Conservation (phyloP, 2,797 vertebrate genomes). For the Anableps anableps region DNA sequence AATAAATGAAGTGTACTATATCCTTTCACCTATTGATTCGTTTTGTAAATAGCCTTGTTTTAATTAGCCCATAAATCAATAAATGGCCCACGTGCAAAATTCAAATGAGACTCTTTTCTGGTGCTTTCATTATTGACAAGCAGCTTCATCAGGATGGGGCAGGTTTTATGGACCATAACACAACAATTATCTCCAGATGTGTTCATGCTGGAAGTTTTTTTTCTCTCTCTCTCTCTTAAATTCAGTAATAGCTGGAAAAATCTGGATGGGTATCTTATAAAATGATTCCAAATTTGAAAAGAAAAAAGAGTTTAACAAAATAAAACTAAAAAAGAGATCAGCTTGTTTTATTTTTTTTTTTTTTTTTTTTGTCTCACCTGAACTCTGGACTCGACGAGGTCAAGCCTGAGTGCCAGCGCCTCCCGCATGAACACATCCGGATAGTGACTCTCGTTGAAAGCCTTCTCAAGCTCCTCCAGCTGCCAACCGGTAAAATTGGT, state of each 20-base stretch:
- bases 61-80: slow-evolving; percentile 78
- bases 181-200: slow-evolving; percentile 11
- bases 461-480: slow-evolving; percentile 97
- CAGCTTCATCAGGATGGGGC: slow-evolving; percentile 33
- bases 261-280: not conserved
- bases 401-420: slow-evolving; percentile 94
- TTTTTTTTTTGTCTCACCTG: slow-evolving; percentile 88
- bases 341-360: too few species aligned
- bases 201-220: not conserved
- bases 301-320: not conserved
- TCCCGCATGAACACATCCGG: slow-evolving; percentile 99
- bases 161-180: slow-evolving; percentile 22
- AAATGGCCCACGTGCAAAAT: slow-evolving; percentile 70
- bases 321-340: not conserved
- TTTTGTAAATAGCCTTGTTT: slow-evolving; percentile 64
- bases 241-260: not conserved
- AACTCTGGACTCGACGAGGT: slow-evolving; percentile 96
- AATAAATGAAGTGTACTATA: not conserved
- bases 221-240: not conserved
- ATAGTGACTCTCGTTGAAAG: slow-evolving; percentile 98
- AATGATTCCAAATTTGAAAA: not conserved
- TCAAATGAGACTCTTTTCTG: slow-evolving; percentile 62
- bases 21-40: slow-evolving; percentile 37
- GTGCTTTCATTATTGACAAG: slow-evolving; percentile 69
- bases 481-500: slow-evolving; percentile 99